phyloP scores from a whole-genome alignment of 2,113 vertebrate genomes.

The Pipra filicauda region DNA sequence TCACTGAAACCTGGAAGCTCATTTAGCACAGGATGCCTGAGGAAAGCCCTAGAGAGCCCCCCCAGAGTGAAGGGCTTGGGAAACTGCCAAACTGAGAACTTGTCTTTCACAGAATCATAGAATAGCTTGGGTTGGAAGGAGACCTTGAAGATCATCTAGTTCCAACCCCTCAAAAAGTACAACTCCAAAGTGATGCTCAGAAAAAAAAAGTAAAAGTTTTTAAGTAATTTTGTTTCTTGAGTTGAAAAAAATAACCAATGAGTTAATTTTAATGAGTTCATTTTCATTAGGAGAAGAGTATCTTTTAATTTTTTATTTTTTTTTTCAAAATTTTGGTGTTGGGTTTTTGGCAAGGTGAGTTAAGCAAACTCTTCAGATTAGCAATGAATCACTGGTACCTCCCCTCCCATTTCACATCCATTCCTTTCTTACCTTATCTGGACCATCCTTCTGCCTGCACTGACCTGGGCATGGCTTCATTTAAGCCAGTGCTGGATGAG shows the following conservation, averaged over 20 bases:
- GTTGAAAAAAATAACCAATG: neutral
- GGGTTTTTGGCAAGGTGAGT: neutral
- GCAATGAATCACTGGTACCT: neutral
- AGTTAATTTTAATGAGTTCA: neutral
- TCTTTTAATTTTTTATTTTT: neutral
- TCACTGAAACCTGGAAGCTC: neutral
- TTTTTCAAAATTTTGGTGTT: neutral
- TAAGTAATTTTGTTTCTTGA: neutral
- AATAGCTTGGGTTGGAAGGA: neutral
- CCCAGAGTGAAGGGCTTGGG: neutral
- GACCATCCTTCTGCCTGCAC: neutral
- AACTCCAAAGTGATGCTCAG: neutral
- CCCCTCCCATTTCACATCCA: neutral
- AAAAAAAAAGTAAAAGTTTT: neutral
- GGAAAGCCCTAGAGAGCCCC: neutral
- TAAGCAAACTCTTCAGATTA: neutral
- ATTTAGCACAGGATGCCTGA: neutral
- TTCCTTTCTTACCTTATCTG: neutral
- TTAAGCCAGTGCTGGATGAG: neutral
- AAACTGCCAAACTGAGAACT: neutral
- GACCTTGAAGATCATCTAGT: accelerated
- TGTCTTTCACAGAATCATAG: neutral
- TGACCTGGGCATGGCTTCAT: neutral
- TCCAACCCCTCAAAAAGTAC: neutral
- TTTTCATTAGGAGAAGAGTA: neutral